phyloP scores from a whole-genome alignment of 1,140 invertebrate species.

The Zaprionus camerounensis region DNA sequence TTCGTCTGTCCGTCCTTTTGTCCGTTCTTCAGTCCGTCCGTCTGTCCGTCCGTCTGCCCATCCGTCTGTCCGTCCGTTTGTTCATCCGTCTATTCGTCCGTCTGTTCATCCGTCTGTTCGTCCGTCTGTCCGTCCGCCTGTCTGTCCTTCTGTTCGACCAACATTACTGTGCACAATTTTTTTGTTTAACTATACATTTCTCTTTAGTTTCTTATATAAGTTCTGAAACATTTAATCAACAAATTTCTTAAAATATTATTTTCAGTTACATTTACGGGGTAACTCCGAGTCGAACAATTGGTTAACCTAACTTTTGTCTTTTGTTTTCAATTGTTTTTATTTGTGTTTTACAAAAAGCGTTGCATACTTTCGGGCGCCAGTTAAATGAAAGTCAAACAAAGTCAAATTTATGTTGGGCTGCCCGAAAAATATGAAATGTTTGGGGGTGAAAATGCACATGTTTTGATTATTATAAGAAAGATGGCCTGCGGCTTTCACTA shows the following conservation, averaged over 20 bases:
- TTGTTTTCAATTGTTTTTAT: background rate
- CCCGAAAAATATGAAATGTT: background rate
- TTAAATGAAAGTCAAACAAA: conserved; percentile 6
- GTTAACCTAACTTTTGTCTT: background rate
- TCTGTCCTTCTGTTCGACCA: too few species aligned
- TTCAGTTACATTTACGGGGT: background rate
- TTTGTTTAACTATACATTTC: too few species aligned
- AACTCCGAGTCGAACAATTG: background rate
- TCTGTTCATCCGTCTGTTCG: too few species aligned
- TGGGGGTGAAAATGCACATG: background rate
- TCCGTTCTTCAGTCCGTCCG: too few species aligned
- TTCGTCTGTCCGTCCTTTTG: too few species aligned
- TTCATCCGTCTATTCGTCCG: too few species aligned
- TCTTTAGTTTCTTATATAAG: too few species aligned
- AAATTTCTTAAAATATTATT: background rate
- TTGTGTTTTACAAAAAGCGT: background rate
- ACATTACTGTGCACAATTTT: too few species aligned
- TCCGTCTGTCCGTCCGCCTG: too few species aligned
- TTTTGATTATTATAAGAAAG: conserved; percentile 2
- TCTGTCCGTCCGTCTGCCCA: too few species aligned
- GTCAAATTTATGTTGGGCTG: background rate
- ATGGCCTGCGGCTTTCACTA: background rate
- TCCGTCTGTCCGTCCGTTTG: too few species aligned
- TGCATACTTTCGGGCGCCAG: background rate
- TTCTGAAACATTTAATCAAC: too few species aligned